These are phyloP conservation scores for Sclerurus mexicanus DNA, from an alignment of 2,113 vertebrate genomes.

Conservation along the genomic window DNA sequence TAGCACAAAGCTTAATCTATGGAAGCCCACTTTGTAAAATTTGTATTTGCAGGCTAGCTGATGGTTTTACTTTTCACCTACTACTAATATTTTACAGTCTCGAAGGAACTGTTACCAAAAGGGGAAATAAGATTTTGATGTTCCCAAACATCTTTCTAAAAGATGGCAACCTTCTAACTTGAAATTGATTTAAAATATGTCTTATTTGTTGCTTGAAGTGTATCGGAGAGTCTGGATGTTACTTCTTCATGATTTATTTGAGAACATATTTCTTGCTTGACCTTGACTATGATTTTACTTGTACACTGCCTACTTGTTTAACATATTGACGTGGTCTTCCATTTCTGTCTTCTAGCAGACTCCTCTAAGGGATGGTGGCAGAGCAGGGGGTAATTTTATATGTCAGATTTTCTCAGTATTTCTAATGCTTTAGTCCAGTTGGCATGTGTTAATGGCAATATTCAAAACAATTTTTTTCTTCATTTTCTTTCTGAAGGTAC, in stretches of 20 bases:
- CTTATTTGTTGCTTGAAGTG: not conserved
- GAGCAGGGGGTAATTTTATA: not conserved
- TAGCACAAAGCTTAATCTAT: not conserved
- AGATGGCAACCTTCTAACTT: not conserved
- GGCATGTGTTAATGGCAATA: not conserved
- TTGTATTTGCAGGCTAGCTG: not conserved
- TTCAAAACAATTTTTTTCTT: not conserved
- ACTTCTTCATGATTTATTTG: not conserved
- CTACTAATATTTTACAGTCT: not conserved
- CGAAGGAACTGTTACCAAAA: not conserved
- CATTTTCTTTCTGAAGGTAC: conserved; percentile 9
- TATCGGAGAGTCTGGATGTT: not conserved
- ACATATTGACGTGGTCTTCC: not conserved
- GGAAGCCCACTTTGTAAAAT: not conserved
- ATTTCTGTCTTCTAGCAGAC: not conserved
- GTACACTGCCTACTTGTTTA: not conserved
- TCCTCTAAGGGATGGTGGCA: not conserved
- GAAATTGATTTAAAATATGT: not conserved
- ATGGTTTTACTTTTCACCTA: not conserved
- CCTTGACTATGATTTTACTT: not conserved
- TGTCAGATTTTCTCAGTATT: not conserved
- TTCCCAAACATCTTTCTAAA: not conserved
- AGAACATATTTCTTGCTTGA: not conserved
- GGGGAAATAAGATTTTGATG: not conserved
- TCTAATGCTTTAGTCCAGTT: not conserved